phyloP scores from a whole-genome alignment of 2,888 invertebrate species.

The Drosophila neonasuta region DNA sequence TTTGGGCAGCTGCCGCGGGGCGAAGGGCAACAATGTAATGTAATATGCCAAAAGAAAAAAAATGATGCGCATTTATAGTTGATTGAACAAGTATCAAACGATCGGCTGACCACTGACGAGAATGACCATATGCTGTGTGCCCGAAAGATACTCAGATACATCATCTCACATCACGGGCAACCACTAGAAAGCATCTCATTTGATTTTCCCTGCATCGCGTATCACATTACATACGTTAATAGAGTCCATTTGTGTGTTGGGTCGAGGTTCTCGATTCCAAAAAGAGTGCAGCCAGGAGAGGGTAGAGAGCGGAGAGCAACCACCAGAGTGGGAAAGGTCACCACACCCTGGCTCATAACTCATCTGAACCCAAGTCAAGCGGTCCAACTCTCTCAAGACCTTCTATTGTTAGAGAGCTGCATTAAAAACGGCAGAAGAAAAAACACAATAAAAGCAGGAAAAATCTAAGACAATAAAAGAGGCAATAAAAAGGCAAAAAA shows the following conservation, averaged over 20 bases:
- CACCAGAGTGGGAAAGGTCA: slow-evolving; percentile 61
- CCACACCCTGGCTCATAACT: slow-evolving; percentile 62
- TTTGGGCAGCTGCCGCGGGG: slow-evolving; percentile 62
- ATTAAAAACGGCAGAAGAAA: slow-evolving; percentile 26
- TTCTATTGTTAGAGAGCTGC: slow-evolving; percentile 58
- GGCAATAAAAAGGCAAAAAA: slow-evolving; percentile 58
- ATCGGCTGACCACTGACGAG: slow-evolving; percentile 26
- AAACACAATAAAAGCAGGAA: slow-evolving; percentile 46
- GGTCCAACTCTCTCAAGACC: slow-evolving; percentile 44
- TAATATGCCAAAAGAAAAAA: slow-evolving; percentile 7
- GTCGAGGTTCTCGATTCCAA: slow-evolving; percentile 32
- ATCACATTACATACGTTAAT: slow-evolving; percentile 60
- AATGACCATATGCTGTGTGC: slow-evolving; percentile 59
- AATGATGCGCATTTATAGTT: slow-evolving; percentile 1
- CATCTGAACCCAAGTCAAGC: slow-evolving; percentile 38
- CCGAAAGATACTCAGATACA: slow-evolving; percentile 36
- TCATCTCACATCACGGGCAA: slow-evolving; percentile 23
- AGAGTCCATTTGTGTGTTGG: slow-evolving; percentile 47
- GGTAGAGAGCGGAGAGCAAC: slow-evolving; percentile 24
- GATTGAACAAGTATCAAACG: slow-evolving; percentile 23
- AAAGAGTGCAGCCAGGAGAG: slow-evolving; percentile 4
- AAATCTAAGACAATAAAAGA: slow-evolving; percentile 59
- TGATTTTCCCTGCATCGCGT: slow-evolving; percentile 55
- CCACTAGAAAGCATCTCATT: slow-evolving; percentile 22
- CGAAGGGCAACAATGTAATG: slow-evolving; percentile 10